phyloP scores from a whole-genome alignment of 2,797 vertebrate species.

The Enoplosus armatus region DNA sequence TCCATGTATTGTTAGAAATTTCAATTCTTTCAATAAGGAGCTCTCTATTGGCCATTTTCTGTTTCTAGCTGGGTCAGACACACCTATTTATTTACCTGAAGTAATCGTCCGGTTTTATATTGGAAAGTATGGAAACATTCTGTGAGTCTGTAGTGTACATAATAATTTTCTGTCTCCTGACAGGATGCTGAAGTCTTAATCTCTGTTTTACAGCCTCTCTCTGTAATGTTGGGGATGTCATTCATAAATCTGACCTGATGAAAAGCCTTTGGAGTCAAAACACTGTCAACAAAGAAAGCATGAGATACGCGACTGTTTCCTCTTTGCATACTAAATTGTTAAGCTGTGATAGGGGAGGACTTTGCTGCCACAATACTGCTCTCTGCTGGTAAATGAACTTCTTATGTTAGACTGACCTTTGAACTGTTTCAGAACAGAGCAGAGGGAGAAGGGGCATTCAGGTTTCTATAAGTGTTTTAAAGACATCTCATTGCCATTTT shows the following conservation, averaged over 20 bases:
- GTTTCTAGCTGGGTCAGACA: background rate
- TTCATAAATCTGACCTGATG: constrained; percentile 73
- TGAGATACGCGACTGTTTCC: constrained; percentile 53
- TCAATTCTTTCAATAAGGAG: background rate
- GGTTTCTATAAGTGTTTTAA: background rate
- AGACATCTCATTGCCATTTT: background rate
- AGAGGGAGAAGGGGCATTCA: background rate
- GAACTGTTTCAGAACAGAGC: constrained; percentile 31
- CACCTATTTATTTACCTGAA: constrained; percentile 11
- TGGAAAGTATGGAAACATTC: background rate
- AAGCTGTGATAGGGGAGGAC: constrained; percentile 36
- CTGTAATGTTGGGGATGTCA: constrained; percentile 59
- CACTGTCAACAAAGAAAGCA: constrained; percentile 66
- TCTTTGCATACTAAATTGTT: constrained; percentile 73
- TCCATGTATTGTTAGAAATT: background rate
- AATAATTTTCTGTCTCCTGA: constrained; percentile 22
- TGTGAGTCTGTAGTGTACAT: constrained; percentile 8
- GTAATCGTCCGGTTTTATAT: constrained; percentile 13
- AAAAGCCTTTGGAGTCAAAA: constrained; percentile 73
- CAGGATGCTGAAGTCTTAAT: constrained; percentile 68
- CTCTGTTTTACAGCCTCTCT: constrained; percentile 60
- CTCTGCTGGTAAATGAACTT: constrained; percentile 82
- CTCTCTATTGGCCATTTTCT: background rate
- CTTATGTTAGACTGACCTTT: constrained; percentile 54
- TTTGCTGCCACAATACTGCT: constrained; percentile 86